Evolutionary conservation across 2,888 invertebrate genomes (phyloP).

Genomic region (Ceratothoa steindachneri): DNA sequence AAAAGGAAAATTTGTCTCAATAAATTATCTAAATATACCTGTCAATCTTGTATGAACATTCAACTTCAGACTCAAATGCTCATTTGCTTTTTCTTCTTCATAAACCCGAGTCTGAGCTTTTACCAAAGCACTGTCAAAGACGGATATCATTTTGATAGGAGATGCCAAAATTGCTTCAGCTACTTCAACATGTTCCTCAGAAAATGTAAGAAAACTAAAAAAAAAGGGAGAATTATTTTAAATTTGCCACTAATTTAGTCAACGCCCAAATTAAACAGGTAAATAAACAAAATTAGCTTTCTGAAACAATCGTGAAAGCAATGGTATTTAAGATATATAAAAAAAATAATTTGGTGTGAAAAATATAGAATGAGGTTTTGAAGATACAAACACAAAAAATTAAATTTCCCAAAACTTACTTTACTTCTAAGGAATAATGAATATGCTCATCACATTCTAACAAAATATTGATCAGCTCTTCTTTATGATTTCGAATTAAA

Average conservation of each 20-base stretch:
- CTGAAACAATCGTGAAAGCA: too few relatives aligned
- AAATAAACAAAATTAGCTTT: too few relatives aligned
- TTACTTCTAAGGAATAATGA: constrained; percentile 5
- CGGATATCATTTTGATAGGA: constrained; percentile 35
- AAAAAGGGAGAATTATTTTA: neutral
- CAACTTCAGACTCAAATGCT: constrained; percentile 16
- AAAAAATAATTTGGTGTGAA: neutral
- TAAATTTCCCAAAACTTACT: too few relatives aligned
- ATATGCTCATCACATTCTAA: neutral
- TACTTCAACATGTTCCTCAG: constrained; percentile 43
- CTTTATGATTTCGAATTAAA: neutral
- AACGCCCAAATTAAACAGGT: neutral
- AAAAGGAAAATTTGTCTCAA: too few relatives aligned
- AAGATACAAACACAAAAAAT: too few relatives aligned
- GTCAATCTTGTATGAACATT: constrained; percentile 39
- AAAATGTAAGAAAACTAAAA: constrained; percentile 39
- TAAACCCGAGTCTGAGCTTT: constrained; percentile 18
- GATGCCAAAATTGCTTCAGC: constrained; percentile 37
- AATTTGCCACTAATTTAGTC: neutral
- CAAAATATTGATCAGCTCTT: neutral
- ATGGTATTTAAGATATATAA: neutral
- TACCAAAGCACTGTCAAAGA: constrained; percentile 26
- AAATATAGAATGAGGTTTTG: too few relatives aligned
- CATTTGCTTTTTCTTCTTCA: neutral
- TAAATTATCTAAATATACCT: constrained; percentile 27